These are phyloP conservation scores for Vanessa cardui DNA, from an alignment of 2,888 invertebrate species.

Conservation along the genomic window DNA sequence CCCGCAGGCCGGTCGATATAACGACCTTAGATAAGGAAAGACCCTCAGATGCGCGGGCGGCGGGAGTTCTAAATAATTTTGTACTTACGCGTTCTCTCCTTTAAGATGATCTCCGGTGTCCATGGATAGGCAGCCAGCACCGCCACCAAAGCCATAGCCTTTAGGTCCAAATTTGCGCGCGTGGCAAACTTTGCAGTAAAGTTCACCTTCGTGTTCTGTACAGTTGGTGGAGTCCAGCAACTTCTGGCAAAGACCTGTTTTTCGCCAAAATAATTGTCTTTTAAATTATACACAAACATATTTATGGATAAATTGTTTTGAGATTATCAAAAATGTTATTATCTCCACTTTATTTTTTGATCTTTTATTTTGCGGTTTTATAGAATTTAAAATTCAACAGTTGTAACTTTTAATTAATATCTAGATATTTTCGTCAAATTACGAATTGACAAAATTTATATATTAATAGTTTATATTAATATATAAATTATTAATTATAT, in stretches of 20 bases:
- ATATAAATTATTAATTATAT: too few relatives aligned
- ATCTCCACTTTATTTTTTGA: too few relatives aligned
- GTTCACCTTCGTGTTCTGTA: conserved; percentile 97
- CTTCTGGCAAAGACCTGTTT: conserved; percentile 97
- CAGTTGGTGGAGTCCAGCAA: conserved; percentile 99
- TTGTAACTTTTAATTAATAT: too few relatives aligned
- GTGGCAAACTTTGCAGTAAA: conserved; percentile 99
- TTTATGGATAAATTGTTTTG: neutral
- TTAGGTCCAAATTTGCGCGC: conserved; percentile 99
- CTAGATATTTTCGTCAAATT: too few relatives aligned
- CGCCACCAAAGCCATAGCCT: conserved; percentile 99
- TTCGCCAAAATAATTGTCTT: neutral
- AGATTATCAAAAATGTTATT: neutral
- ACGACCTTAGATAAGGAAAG: conserved; percentile 83
- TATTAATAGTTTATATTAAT: too few relatives aligned
- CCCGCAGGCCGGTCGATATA: conserved; percentile 72
- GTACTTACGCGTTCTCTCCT: conserved; percentile 88
- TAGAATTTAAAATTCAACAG: too few relatives aligned
- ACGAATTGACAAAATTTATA: too few relatives aligned
- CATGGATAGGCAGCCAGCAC: conserved; percentile 98
- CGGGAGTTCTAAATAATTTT: conserved; percentile 68
- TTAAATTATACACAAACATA: neutral
- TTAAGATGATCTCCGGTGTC: conserved; percentile 96
- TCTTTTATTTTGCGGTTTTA: too few relatives aligned
- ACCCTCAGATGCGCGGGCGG: conserved; percentile 82